These are phyloP conservation scores for Carassius gibelio DNA, from an alignment of 2,113 vertebrate genomes.

Conservation along the genomic window DNA sequence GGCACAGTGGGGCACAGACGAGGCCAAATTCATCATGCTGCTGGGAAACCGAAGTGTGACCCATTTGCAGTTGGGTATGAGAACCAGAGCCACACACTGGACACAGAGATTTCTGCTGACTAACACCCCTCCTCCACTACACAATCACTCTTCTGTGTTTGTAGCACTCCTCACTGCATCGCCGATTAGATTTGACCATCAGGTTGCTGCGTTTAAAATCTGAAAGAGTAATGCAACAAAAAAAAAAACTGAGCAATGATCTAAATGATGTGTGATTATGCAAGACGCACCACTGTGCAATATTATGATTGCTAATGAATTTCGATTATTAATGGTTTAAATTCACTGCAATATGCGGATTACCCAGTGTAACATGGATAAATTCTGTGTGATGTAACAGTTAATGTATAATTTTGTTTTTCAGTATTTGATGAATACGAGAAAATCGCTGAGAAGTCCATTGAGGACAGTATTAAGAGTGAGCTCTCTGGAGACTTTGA, in stretches of 20 bases:
- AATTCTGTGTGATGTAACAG: background rate
- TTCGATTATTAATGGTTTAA: background rate
- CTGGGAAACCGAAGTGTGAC: constrained; percentile 90
- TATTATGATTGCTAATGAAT: background rate
- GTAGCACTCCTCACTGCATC: background rate
- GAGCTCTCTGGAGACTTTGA: constrained; percentile 96
- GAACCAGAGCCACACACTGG: constrained; percentile 25
- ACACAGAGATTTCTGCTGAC: constrained; percentile 43
- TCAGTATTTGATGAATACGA: constrained; percentile 93
- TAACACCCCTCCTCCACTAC: background rate
- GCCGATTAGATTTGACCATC: background rate
- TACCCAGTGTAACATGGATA: background rate
- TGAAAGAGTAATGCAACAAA: background rate
- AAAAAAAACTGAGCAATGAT: background rate
- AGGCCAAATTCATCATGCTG: constrained; percentile 89
- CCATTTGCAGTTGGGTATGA: constrained; percentile 89
- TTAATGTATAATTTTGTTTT: background rate
- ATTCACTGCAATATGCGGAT: background rate
- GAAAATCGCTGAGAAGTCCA: constrained; percentile 84
- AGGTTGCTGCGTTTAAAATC: background rate
- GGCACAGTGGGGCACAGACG: constrained; percentile 92
- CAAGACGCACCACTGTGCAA: too few species aligned
- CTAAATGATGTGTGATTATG: too few species aligned
- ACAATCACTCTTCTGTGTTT: background rate
- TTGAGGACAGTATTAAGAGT: constrained; percentile 90